Base-by-base conservation (phyloP, 2,888 invertebrate species). In the Macrosiphum euphorbiae region DNA sequence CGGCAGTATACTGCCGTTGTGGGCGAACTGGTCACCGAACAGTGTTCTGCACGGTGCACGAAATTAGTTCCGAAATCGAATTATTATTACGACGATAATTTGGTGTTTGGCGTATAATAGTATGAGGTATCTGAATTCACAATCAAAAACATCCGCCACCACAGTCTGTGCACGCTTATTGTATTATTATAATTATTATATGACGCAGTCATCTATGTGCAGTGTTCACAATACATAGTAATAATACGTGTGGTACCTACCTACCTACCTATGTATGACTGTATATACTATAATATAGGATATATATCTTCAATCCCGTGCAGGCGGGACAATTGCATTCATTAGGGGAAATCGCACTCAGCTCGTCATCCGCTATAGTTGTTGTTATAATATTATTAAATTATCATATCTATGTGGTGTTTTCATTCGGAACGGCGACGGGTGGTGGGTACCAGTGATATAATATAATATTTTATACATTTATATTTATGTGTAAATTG, bases 101-200 rank as follows among this genome's bases (percentile, higher is more conserved):
- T 78, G 1, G 78, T 8, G 35, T 35, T 78, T 20, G 78, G 35
- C 20, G 35, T 78, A 35, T 41, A 20, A 67, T 20, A 20, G n/a
- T 20, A 35, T 8, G 16, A 67, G 47, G 24, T 28, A n/a, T 90
- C 3, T 35, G n/a, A 47, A 61, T 90, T 28, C 28, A 44, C 89
- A 89, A 89, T 89, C 89, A 89, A 89, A 89, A 89, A 44, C 89
- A 61, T 89, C 44, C 28, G 44, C 41, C 44, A 3, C 58, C n/a
- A 3, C 35, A 16, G 35, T 26, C 88, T 10, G 7, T 35, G 4
- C n/a, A 8, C 87, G 8, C 47, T 16, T 50, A 86, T 86, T 3
- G 1, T 35, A 78, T 35, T 35, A 35, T 35, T 35, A 35, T 35
- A 28, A 61, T n/a, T n/a, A n/a, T 67, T 67, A 35, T 67, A 78